These are phyloP conservation scores for Crax fasciolata DNA, from an alignment of 2,797 vertebrate genomes.

Conservation along the genomic window DNA sequence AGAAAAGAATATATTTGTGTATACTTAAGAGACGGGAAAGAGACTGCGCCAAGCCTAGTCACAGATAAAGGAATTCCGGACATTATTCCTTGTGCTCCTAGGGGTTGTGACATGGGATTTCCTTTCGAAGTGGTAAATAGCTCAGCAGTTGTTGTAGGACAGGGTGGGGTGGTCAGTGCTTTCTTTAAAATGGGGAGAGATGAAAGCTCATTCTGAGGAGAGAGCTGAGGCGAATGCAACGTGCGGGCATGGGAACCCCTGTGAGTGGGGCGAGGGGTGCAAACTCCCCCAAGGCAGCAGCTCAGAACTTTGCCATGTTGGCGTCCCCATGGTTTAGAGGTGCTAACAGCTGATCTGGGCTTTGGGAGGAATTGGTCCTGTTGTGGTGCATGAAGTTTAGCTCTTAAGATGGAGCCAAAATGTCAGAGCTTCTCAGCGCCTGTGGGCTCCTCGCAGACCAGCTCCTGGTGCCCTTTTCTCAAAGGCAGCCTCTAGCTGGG, in stretches of 20 bases:
- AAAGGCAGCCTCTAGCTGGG: neutral
- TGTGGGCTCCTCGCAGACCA: accelerated
- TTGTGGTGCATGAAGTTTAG: neutral
- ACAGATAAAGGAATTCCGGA: conserved; percentile 83
- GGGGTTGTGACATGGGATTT: conserved; percentile 78
- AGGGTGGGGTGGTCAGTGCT: conserved; percentile 16
- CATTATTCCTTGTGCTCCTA: conserved; percentile 76
- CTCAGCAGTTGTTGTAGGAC: neutral
- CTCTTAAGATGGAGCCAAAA: neutral
- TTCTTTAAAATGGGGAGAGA: conserved; percentile 40
- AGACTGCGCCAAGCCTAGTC: conserved; percentile 49
- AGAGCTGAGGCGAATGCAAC: neutral
- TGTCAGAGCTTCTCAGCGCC: neutral
- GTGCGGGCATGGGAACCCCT: neutral
- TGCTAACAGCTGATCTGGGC: neutral
- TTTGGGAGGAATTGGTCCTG: neutral
- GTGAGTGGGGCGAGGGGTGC: neutral
- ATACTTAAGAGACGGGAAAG: conserved; percentile 75
- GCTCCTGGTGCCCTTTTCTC: neutral
- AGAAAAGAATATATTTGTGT: conserved; percentile 75
- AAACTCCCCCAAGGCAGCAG: neutral
- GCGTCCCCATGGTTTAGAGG: neutral
- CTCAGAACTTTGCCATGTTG: neutral
- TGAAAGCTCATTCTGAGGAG: neutral
- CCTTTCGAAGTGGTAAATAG: conserved; percentile 77